Evolutionary conservation across 2,797 vertebrate genomes (phyloP).

Genomic region (Hemitrygon akajei): DNA sequence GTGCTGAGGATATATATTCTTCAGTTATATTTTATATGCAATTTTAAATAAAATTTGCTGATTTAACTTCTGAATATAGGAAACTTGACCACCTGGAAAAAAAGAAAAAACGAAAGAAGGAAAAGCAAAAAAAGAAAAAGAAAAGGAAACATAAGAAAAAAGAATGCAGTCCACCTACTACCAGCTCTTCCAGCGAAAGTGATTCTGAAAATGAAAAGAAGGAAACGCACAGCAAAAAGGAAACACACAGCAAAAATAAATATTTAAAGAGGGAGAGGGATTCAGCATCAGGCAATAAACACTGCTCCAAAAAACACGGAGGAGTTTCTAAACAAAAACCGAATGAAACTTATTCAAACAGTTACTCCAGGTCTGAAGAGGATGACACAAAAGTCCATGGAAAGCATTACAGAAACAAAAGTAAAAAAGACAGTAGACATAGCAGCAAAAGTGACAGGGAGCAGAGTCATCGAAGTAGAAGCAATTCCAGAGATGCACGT

Average conservation of each 20-base stretch:
- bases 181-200: constrained; percentile 57
- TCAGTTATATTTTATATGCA: neutral
- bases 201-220: constrained; percentile 53
- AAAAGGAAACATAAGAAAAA: constrained; percentile 71
- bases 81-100: constrained; percentile 91
- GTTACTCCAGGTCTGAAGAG: constrained; percentile 37
- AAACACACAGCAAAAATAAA: neutral
- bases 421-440: constrained; percentile 45
- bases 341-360: neutral
- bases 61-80: constrained; percentile 58
- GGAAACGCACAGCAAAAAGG: neutral
- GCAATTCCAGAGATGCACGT: constrained; percentile 38
- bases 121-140: constrained; percentile 68
- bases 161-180: constrained; percentile 55
- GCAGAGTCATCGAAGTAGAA: constrained; percentile 40
- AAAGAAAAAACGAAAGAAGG: constrained; percentile 72
- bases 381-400: constrained; percentile 63
- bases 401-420: constrained; percentile 41
- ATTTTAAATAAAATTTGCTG: neutral
- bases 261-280: neutral
- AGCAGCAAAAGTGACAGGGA: neutral
- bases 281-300: neutral
- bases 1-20: neutral
- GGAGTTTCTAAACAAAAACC: neutral
- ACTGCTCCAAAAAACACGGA: neutral